phyloP scores from a whole-genome alignment of 2,113 vertebrate species.

The Agapornis roseicollis region DNA sequence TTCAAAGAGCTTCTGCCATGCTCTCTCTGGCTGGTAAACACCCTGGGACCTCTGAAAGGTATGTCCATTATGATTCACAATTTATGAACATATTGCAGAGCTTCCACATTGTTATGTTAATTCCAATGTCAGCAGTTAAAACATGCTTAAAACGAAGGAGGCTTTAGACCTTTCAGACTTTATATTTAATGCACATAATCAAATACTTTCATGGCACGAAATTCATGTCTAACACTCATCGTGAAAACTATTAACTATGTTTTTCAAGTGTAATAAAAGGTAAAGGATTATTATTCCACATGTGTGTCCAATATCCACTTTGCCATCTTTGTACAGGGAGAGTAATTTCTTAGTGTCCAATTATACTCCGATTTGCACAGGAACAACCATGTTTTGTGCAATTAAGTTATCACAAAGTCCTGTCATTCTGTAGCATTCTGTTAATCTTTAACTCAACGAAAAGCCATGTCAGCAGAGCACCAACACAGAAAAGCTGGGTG shows the following conservation, averaged over 20 bases:
- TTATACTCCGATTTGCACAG: constrained; percentile 48
- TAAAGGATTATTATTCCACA: constrained; percentile 47
- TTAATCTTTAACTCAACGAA: constrained; percentile 76
- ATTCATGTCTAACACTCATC: constrained; percentile 26
- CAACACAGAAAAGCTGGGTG: constrained; percentile 58
- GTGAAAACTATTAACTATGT: constrained; percentile 51
- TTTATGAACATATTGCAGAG: constrained; percentile 49
- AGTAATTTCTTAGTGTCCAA: constrained; percentile 37
- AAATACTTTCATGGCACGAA: constrained; percentile 61
- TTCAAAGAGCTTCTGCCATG: neutral
- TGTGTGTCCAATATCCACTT: constrained; percentile 41
- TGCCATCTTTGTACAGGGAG: neutral
- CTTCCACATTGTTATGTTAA: constrained; percentile 59
- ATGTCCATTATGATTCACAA: constrained; percentile 4
- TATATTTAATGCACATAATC: constrained; percentile 63
- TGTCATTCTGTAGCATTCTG: constrained; percentile 48
- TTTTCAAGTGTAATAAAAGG: constrained; percentile 56
- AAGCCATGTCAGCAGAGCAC: constrained; percentile 73
- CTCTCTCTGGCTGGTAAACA: neutral
- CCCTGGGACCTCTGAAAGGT: neutral
- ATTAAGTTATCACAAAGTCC: constrained; percentile 58
- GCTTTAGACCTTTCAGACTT: constrained; percentile 52
- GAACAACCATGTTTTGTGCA: constrained; percentile 34
- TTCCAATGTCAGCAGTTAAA: constrained; percentile 69
- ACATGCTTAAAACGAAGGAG: constrained; percentile 64